Conservation (phyloP, 2,888 invertebrate genomes). For the Erebia ligea region DNA sequence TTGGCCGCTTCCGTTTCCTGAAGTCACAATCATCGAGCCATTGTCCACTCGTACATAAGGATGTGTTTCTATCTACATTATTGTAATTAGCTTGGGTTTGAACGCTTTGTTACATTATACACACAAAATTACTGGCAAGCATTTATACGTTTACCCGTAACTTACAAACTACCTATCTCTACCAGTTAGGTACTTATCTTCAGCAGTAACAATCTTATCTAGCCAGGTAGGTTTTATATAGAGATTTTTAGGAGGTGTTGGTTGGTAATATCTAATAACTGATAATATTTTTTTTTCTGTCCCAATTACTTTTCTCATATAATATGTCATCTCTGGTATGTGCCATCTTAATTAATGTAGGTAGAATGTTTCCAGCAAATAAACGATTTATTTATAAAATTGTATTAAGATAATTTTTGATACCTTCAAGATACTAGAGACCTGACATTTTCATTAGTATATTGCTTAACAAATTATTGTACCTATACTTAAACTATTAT, state of each 20-base stretch:
- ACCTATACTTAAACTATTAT: neutral
- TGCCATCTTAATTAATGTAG: no score
- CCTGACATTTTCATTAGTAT: neutral
- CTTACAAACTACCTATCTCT: neutral
- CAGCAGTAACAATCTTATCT: no score
- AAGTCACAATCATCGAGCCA: conserved; percentile 64
- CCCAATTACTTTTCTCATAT: no score
- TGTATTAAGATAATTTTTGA: no score
- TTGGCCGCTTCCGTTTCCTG: conserved; percentile 77
- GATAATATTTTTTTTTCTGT: no score
- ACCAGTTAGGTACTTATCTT: neutral
- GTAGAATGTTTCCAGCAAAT: no score
- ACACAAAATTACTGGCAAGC: neutral
- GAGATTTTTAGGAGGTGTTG: no score
- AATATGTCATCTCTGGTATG: no score
- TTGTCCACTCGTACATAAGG: conserved; percentile 59
- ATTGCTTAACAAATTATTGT: neutral
- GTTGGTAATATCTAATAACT: no score
- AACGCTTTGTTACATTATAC: conserved; percentile 10
- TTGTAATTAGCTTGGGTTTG: conserved; percentile 34
- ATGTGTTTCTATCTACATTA: conserved; percentile 49
- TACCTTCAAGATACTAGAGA: no score
- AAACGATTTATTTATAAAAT: no score
- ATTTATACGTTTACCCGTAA: neutral
- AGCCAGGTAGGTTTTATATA: no score